Evolutionary conservation across 2,113 vertebrate genomes (phyloP), one percentile per base, ranked within the genome.

Genomic region (Planiliza haematocheilus): DNA sequence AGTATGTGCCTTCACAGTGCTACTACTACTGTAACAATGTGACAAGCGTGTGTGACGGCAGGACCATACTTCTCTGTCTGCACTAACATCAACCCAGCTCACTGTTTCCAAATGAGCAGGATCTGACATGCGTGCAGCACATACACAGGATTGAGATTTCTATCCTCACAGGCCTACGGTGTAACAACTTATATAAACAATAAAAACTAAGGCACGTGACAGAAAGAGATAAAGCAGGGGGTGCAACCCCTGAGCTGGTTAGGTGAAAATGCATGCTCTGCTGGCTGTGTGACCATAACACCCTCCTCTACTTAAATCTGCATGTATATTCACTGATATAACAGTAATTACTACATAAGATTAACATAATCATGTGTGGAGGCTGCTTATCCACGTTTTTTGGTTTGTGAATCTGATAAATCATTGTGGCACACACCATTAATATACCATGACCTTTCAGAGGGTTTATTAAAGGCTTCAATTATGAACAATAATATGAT

Each of bases 401-500:
- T 56, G 13, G 61, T 72, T 60, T 55, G 17, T 48, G 51, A 51
- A 83, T 72, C 48, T 57, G 46, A 34, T 50, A 52, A 53, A 71
- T 77, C 46, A 48, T 52, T 58, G 41, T 50, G 51, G 67, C 17
- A 65, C 50, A 77, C 60, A 73, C 17, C 46, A 49, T 50, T 62
- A 71, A 77, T 43, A 53, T 21, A 56, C 11, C 56, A 43, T 50
- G 69, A 42, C 70, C 60, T 50, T 48, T 43, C 50, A 53, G 59
- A 38, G 14, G 12, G 39, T 60, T 70, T 71, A 76, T 77, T 85
- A 86, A 81, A 56, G 45, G 39, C 18, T 79, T 58, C 49, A 52
- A 65, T 77, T 58, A 74, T 39, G 20, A 79, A 74, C 24, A 76
- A 81, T 71, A 77, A 83, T 3, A 72, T 59, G 60, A 67, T 62